A percentile compares a stretch with the other conserved stretches of the same genome.
Evolutionary conservation across 2,888 invertebrate species (phyloP).

Genomic region (Acrobasis repandana): DNA sequence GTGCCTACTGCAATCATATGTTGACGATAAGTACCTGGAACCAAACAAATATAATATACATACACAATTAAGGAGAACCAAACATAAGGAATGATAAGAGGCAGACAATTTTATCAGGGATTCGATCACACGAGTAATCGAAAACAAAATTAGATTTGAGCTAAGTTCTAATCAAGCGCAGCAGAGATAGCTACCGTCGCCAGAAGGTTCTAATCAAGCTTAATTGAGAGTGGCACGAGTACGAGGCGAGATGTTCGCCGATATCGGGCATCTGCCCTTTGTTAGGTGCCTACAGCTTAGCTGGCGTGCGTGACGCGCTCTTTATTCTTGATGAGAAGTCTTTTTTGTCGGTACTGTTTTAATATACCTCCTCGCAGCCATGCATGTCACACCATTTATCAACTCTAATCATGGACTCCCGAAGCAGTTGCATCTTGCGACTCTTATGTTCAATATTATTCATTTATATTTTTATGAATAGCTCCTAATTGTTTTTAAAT

Average conservation of each 20-base stretch:
- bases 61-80: slow-evolving; percentile 22
- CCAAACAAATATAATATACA: slow-evolving; percentile 42
- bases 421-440: too few species aligned
- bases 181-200: slow-evolving; percentile 38
- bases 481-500: too few species aligned
- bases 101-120: slow-evolving; percentile 30
- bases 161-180: slow-evolving; percentile 34
- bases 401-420: too few species aligned
- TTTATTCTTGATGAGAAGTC: background rate
- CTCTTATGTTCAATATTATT: too few species aligned
- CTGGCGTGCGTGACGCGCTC: background rate
- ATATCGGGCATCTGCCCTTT: slow-evolving; percentile 39
- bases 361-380: too few species aligned
- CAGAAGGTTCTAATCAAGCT: slow-evolving; percentile 41
- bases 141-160: slow-evolving; percentile 38
- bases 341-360: too few species aligned
- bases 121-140: slow-evolving; percentile 36
- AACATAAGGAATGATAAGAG: slow-evolving; percentile 3
- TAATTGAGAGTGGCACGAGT: slow-evolving; percentile 46
- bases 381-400: too few species aligned
- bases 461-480: too few species aligned
- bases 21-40: slow-evolving; percentile 57
- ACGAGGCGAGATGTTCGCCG: slow-evolving; percentile 31
- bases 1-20: slow-evolving; percentile 59
- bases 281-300: background rate